These are phyloP conservation scores for Diuraphis noxia DNA, from an alignment of 1,140 invertebrate species.

Conservation along the genomic window DNA sequence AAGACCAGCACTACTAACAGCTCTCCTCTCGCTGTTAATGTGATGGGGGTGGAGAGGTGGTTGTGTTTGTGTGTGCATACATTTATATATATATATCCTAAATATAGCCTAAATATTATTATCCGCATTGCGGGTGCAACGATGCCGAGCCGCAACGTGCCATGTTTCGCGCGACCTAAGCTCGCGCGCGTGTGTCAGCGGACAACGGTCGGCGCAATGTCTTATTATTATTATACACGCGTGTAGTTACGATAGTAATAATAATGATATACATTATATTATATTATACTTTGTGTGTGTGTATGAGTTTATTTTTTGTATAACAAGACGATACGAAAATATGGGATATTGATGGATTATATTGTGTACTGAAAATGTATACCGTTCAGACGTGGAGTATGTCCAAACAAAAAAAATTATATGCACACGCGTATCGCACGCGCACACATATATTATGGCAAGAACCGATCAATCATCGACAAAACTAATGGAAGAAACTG, in stretches of 20 bases:
- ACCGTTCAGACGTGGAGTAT: neutral
- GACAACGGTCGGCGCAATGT: neutral
- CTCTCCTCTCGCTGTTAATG: neutral
- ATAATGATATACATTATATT: neutral
- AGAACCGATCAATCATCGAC: slow-evolving; percentile 23
- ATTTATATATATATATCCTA: neutral
- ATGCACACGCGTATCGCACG: neutral
- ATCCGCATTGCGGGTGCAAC: slow-evolving; percentile 24
- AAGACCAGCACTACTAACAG: neutral
- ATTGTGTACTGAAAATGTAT: neutral
- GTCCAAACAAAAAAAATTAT: neutral
- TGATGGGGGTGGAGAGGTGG: neutral
- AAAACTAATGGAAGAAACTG: slow-evolving; percentile 12
- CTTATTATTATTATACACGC: neutral
- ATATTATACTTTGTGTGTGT: neutral
- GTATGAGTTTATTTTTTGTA: neutral
- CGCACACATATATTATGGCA: neutral
- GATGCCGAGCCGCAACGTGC: neutral
- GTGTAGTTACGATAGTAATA: neutral
- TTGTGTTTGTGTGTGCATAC: neutral
- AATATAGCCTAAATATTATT: neutral
- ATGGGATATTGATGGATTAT: neutral
- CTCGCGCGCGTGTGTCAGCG: too few relatives aligned
- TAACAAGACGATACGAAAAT: neutral
- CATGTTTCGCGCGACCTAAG: neutral